Evolutionary conservation across 2,888 invertebrate species (phyloP).

Genomic region (Ophion slaviceki): DNA sequence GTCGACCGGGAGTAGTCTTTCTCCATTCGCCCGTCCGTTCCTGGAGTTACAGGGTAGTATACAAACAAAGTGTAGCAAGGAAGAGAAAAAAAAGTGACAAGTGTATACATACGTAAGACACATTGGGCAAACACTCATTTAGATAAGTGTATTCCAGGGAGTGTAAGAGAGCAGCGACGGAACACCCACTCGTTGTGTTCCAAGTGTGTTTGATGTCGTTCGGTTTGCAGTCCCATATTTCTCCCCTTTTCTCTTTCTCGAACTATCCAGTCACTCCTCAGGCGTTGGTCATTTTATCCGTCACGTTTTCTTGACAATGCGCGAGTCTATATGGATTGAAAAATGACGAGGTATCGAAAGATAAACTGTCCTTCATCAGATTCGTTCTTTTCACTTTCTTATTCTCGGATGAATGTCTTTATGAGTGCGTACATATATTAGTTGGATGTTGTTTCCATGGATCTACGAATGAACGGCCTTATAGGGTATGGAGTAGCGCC

Average conservation of each 20-base stretch:
- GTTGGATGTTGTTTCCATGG: conserved; percentile 24
- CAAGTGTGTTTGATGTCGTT: conserved; percentile 59
- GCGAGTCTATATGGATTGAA: background rate
- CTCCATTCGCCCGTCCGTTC: background rate
- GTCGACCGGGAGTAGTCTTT: conserved; percentile 3
- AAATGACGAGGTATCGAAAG: conserved; percentile 1
- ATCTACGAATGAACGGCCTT: conserved; percentile 73
- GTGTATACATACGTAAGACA: conserved; percentile 39
- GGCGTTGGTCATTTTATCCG: conserved; percentile 47
- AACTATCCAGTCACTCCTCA: conserved; percentile 26
- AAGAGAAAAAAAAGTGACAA: conserved; percentile 19
- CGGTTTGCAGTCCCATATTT: conserved; percentile 21
- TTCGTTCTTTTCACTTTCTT: conserved; percentile 36
- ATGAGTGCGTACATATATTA: conserved; percentile 11
- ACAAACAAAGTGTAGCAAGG: conserved; percentile 26
- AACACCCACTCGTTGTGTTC: conserved; percentile 45
- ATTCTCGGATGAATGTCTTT: conserved; percentile 29
- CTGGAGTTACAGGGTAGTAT: background rate
- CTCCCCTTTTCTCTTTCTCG: conserved; percentile 11
- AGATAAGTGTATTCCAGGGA: conserved; percentile 27
- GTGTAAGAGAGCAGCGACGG: conserved; percentile 15
- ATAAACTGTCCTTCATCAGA: conserved; percentile 5
- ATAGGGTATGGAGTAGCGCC: conserved; percentile 79
- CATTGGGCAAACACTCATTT: conserved; percentile 50
- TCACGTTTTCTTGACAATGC: background rate